Evolutionary conservation across 2,113 vertebrate species (phyloP), one percentile per base, ranked within the genome.

Genomic region (Peucedramus taeniatus): DNA sequence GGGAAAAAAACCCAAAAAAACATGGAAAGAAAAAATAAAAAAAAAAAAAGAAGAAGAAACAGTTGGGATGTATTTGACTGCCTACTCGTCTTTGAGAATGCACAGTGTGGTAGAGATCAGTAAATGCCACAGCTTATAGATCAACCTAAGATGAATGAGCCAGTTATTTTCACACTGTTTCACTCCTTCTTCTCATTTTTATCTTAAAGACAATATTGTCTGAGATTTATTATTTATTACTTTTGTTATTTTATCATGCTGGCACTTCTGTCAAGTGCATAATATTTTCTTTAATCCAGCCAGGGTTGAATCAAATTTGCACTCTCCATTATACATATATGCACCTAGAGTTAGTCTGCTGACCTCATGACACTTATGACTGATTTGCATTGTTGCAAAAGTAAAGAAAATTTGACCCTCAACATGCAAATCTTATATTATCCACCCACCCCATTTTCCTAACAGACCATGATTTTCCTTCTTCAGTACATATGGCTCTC

Each of bases 101-200:
- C 54, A 33, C 74, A 61, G 27, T 63, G 50, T 72, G 28, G 51
- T 83, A 87, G 72, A 82, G 82, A 89, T 88, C 91, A 74, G 89
- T 83, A 94, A 94, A 70, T 83, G 61, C 71, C 95, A 92, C 1
- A 1, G 93, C 33, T 94, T 94, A 90, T 69, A 94, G 90, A 94
- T 91, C 71, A 90, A 44, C 50, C 37, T 63, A 81, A 93, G 94
- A 94, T 70, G 87, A 96, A 95, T 79, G 87, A 92, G 71, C 14
- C 90, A 40, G 82, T 93, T 91, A 83, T 92, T 93, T 96, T 89
- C 89, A 68, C 75, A 59, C 42, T 30, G 23, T 84, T 77, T 77
- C 76, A 60, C 49, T 84, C 68, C 23, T 82, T 68, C 59, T 78
- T 90, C 79, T 76, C 53, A 83, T 96, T 93, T 92, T 76, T 93